phyloP scores from a whole-genome alignment of 2,113 vertebrate genomes.

The Nannospalax galili region DNA sequence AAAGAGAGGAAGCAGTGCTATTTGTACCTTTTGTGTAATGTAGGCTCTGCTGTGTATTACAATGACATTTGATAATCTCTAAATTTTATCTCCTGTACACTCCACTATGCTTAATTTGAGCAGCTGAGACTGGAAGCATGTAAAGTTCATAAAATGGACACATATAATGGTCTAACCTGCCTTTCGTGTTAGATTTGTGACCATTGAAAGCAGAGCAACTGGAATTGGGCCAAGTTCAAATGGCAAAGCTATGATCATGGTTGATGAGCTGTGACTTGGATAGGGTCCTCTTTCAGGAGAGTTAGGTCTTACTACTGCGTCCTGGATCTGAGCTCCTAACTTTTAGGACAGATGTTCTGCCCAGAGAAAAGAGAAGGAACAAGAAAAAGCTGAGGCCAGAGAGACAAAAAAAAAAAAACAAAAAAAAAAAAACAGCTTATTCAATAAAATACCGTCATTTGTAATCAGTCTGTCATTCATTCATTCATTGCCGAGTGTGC shows the following conservation, averaged over 20 bases:
- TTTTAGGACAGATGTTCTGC: neutral
- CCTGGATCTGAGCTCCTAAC: neutral
- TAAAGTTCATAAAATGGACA: neutral
- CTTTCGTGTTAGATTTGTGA: slow-evolving; percentile 1
- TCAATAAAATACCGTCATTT: too few relatives aligned
- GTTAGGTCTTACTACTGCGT: neutral
- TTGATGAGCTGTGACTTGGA: neutral
- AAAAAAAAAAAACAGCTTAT: too few relatives aligned
- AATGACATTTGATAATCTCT: too few relatives aligned
- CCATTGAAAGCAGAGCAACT: neutral
- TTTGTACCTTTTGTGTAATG: too few relatives aligned
- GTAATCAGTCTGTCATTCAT: too few relatives aligned
- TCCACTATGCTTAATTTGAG: neutral
- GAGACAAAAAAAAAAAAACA: neutral
- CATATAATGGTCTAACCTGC: neutral
- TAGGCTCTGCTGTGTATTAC: too few relatives aligned
- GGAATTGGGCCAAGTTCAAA: neutral
- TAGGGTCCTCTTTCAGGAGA: neutral
- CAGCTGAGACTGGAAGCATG: neutral
- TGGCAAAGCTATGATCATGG: neutral
- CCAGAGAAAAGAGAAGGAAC: neutral
- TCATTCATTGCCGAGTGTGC: neutral
- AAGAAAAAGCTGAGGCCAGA: neutral
- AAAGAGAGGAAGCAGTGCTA: too few relatives aligned
- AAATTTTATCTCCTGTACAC: neutral